A percentile compares a stretch with the other conserved stretches of the same genome.
Evolutionary conservation across 2,113 vertebrate genomes (phyloP).

Genomic region (Dicrurus megarhynchus): DNA sequence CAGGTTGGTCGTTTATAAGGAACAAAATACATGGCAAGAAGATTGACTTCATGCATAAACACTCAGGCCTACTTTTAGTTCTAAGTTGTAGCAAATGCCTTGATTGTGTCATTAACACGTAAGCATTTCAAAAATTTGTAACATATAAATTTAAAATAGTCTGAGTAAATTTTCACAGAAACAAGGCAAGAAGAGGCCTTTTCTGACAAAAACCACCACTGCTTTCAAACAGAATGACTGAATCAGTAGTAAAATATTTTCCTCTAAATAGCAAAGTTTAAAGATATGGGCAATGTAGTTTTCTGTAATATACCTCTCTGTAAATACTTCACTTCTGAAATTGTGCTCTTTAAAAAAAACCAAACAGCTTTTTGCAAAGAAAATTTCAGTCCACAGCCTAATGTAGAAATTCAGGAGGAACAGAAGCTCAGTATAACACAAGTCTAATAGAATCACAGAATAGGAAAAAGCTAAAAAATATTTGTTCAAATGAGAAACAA

Average conservation of each 20-base stretch:
- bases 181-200: background rate
- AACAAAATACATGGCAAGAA: background rate
- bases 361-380: background rate
- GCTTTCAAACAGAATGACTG: background rate
- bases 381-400: background rate
- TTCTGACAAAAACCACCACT: background rate
- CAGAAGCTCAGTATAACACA: background rate
- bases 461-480: background rate
- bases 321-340: background rate
- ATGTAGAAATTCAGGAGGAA: background rate
- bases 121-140: background rate
- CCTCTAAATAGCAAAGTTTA: background rate
- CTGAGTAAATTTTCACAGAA: background rate
- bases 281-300: background rate
- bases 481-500: background rate
- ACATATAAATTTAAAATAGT: background rate
- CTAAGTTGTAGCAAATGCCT: background rate
- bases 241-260: background rate
- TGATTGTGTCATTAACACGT: background rate
- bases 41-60: background rate
- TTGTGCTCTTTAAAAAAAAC: background rate
- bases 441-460: background rate
- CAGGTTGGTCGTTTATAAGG: accelerated
- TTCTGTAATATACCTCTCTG: background rate
- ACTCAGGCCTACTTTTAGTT: background rate